A percentile compares a stretch with the other conserved stretches of the same genome.
Conservation (phyloP, 2,888 invertebrate species). For the Branchellion lobata region DNA sequence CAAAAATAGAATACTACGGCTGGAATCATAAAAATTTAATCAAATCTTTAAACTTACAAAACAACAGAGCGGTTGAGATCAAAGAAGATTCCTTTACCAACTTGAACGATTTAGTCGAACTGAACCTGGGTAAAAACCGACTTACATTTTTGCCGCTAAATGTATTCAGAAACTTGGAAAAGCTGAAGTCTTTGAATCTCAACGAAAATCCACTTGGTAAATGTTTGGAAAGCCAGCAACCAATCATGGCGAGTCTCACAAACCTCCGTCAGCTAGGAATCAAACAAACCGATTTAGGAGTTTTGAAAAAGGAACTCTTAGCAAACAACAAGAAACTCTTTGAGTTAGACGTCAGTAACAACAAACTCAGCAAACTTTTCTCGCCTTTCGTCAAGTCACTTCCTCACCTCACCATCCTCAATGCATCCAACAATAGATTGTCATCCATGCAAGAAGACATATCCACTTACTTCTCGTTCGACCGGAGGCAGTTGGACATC, state of each 20-base stretch:
- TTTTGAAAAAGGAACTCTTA: neutral
- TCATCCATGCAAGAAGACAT: neutral
- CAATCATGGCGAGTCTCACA: neutral
- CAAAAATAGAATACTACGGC: neutral
- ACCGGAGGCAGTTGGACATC: neutral
- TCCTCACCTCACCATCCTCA: neutral
- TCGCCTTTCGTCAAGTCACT: neutral
- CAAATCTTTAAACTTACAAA: neutral
- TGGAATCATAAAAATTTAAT: neutral
- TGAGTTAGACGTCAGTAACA: neutral
- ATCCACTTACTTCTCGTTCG: neutral
- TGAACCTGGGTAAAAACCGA: constrained; percentile 12
- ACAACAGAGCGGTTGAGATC: neutral
- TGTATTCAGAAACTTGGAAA: neutral
- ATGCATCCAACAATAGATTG: neutral
- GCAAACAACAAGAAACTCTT: neutral
- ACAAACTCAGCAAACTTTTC: neutral
- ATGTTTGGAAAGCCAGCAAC: neutral
- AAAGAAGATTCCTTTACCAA: neutral
- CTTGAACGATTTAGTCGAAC: neutral
- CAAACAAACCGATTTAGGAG: neutral
- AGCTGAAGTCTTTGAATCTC: neutral
- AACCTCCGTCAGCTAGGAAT: neutral
- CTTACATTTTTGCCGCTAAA: constrained; percentile 2
- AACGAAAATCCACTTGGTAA: neutral